These are phyloP conservation scores for Drosophila santomea DNA, from an alignment of 1,140 invertebrate genomes.

Conservation along the genomic window DNA sequence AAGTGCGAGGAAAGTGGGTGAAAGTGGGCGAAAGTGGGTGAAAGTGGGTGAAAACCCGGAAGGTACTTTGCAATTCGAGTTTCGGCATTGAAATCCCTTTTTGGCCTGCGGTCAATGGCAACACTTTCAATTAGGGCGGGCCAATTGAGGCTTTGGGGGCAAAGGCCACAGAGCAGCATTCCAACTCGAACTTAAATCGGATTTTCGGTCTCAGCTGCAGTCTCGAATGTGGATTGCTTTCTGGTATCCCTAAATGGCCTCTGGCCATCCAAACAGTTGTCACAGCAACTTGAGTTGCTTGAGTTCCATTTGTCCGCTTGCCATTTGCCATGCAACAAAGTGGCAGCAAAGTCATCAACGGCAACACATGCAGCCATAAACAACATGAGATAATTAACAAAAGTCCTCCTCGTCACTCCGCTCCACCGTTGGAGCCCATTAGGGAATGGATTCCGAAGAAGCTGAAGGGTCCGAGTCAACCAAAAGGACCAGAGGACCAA, in stretches of 20 bases:
- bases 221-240: not conserved
- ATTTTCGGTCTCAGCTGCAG: conserved; percentile 9
- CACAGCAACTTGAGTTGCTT: conserved; percentile 5
- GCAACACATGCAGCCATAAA: conserved; percentile 22
- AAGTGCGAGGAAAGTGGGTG: not conserved
- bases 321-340: not conserved
- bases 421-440: conserved; percentile 5
- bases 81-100: conserved; percentile 32
- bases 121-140: conserved; percentile 42
- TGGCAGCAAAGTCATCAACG: conserved; percentile 10
- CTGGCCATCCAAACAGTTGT: conserved; percentile 4
- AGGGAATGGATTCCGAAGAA: conserved; percentile 1
- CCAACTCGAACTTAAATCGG: conserved; percentile 18
- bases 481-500: not conserved
- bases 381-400: conserved; percentile 53
- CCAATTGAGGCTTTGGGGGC: conserved; percentile 17
- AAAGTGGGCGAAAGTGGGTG: not conserved
- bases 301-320: conserved; percentile 13
- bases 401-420: not conserved
- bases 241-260: not conserved
- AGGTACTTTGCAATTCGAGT: conserved; percentile 15
- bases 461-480: not conserved
- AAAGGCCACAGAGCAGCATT: not conserved
- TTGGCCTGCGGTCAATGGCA: conserved; percentile 44
- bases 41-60: not conserved